A percentile compares a stretch with the other conserved stretches of the same genome.
phyloP scores from a whole-genome alignment of 2,113 vertebrate species.

The Argyrosomus japonicus region DNA sequence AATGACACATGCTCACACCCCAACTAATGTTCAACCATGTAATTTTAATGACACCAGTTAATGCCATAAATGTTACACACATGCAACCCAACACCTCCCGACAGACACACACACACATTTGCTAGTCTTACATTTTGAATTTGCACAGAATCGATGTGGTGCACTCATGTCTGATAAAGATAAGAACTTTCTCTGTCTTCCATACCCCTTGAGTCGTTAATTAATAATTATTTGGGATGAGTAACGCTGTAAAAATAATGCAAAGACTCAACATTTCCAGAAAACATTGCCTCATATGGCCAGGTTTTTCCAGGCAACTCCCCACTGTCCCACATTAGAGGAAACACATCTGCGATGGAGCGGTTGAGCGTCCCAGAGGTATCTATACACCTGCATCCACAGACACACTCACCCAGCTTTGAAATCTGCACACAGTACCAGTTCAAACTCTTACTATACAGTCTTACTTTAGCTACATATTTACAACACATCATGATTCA shows the following conservation, averaged over 20 bases:
- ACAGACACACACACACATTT: background rate
- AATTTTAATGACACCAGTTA: conserved; percentile 7
- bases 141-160: background rate
- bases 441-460: conserved; percentile 8
- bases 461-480: conserved; percentile 18
- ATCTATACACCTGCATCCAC: conserved; percentile 38
- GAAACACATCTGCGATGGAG: conserved; percentile 48
- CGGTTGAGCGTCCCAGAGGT: conserved; percentile 27
- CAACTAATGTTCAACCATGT: background rate
- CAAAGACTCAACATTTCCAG: conserved; percentile 1
- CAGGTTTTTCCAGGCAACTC: conserved; percentile 31
- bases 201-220: background rate
- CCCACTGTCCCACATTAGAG: conserved; percentile 35
- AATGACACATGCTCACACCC: conserved; percentile 6
- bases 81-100: background rate
- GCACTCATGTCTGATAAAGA: background rate
- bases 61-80: background rate
- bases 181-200: background rate
- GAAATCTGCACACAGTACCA: background rate
- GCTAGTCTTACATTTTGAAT: background rate
- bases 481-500: conserved; percentile 8
- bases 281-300: conserved; percentile 45
- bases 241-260: conserved; percentile 7
- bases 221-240: conserved; percentile 25
- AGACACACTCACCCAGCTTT: conserved; percentile 13